phyloP scores from a whole-genome alignment of 2,888 invertebrate genomes.

The Frankliniella intonsa region DNA sequence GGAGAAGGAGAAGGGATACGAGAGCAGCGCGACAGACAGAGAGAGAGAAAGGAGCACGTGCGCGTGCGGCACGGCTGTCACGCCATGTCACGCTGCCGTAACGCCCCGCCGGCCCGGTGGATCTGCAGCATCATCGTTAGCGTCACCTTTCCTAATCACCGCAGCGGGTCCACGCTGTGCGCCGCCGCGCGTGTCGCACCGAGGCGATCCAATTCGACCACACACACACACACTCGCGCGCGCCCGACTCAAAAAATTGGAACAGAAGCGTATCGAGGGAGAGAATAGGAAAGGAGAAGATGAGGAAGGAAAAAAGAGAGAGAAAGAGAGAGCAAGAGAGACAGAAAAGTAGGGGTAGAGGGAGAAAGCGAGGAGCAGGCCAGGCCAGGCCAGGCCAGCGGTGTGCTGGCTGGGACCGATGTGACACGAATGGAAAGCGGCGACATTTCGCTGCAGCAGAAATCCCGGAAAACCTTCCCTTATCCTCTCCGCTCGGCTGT shows the following conservation, averaged over 20 bases:
- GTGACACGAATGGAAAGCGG: constrained; percentile 24
- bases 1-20: too few relatives aligned
- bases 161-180: not conserved
- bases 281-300: not conserved
- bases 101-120: not conserved
- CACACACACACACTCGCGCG: too few relatives aligned
- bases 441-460: constrained; percentile 15
- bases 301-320: not conserved
- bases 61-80: too few relatives aligned
- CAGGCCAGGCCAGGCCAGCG: not conserved
- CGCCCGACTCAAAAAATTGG: too few relatives aligned
- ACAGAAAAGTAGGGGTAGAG: not conserved
- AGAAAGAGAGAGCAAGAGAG: not conserved
- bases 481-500: not conserved
- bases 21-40: too few relatives aligned
- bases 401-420: constrained; percentile 12
- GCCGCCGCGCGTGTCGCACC: too few relatives aligned
- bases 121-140: not conserved
- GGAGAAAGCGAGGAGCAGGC: not conserved
- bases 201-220: too few relatives aligned
- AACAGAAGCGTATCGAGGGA: not conserved
- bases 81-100: not conserved
- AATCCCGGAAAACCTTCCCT: constrained; percentile 18
- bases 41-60: too few relatives aligned
- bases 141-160: not conserved